Base-by-base conservation (phyloP, 1,140 invertebrate genomes). In the Zaprionus ornatus region DNA sequence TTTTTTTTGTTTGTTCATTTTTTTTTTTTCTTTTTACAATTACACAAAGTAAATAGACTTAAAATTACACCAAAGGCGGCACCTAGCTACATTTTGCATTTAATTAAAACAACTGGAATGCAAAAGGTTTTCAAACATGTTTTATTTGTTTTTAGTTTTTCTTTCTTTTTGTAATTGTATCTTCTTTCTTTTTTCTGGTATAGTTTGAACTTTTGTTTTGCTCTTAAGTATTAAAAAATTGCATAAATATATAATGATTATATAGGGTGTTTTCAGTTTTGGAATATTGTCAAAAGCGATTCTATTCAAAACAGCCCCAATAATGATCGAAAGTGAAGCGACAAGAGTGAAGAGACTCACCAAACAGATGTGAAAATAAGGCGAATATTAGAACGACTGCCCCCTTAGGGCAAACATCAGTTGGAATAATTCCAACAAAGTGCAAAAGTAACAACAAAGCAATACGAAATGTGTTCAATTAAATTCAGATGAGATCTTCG, bases 31-130 rank as follows among this genome's bases (percentile, higher is more conserved):
- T 60, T 74, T 67, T 82, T 62, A 83, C 74, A 80, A 76, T 81
- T 67, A 65, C 71, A 78, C 68, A 80, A 68, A 74, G 74, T 74
- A 74, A 74, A 70, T 79, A 74, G 57, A 75, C 71, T 74, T 80
- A 61, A 87, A 85, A 82, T 87, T 79, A 87, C 69, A 87, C 79
- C 82, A 86, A 82, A 77, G 85, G 82, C 85, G 85, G 82, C 85
- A 90, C 72, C 56, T 80, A 76, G 85, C 86, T 69, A 50, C 54
- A n/a, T 75, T 87, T 87, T 84, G 79, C 79, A 90, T 66, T 66
- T 77, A 85, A 90, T 90, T 90, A 90, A 90, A 90, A 90, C 85
- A 90, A 90, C 85, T 90, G 79, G 62, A 90, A 90, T 90, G 82
- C 85, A 90, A 88, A 88, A 88, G 84, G 78, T 79, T 90, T 88